These are phyloP conservation scores for Drosophila ogumai DNA, from an alignment of 1,140 invertebrate species.

Conservation along the genomic window DNA sequence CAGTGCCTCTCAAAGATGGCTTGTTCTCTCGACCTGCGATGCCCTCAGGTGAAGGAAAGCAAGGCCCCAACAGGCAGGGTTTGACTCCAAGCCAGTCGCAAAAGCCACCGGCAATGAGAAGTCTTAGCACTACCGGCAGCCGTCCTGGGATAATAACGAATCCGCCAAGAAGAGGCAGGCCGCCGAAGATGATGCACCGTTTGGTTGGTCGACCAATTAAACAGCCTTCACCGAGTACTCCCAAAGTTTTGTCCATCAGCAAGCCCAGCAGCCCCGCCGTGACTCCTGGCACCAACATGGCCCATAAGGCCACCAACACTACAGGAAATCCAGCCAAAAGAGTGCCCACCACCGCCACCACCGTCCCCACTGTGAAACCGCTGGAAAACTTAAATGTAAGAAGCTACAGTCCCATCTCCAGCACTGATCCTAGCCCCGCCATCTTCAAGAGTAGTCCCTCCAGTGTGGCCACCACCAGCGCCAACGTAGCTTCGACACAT, in stretches of 20 bases:
- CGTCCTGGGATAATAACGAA: too few relatives aligned
- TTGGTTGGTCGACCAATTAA: background rate
- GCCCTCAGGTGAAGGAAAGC: background rate
- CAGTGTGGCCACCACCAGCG: background rate
- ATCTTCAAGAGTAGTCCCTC: background rate
- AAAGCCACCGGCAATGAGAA: background rate
- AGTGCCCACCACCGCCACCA: background rate
- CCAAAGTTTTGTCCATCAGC: background rate
- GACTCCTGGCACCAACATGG: background rate
- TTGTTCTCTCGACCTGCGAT: slow-evolving; percentile 40
- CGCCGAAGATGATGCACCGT: background rate
- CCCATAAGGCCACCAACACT: background rate
- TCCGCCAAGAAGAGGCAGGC: slow-evolving; percentile 3
- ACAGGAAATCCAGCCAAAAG: background rate
- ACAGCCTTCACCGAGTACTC: background rate
- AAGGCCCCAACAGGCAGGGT: background rate
- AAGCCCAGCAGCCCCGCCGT: background rate
- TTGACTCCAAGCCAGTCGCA: background rate
- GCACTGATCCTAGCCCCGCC: background rate
- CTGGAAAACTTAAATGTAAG: slow-evolving; percentile 7
- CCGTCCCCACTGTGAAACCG: background rate
- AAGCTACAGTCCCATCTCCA: slow-evolving; percentile 7
- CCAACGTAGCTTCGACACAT: background rate
- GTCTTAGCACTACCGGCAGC: too few relatives aligned
- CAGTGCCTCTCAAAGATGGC: slow-evolving; percentile 20